phyloP scores from a whole-genome alignment of 2,888 invertebrate species.

The Geophilus truncorum region DNA sequence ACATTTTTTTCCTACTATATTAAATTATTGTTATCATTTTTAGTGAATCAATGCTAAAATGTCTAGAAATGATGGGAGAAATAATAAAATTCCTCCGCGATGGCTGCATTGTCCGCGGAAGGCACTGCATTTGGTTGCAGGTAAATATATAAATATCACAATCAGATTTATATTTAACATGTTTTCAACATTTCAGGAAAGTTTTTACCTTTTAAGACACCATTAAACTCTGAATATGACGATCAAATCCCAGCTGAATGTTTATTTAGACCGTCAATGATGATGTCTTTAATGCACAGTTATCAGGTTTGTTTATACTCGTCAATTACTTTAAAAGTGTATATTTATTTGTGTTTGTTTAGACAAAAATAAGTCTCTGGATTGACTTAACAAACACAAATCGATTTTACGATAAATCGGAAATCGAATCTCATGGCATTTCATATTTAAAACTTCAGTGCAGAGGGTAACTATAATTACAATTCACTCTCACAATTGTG shows the following conservation, averaged over 20 bases:
- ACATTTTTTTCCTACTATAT: not conserved
- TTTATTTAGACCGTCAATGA: conserved; percentile 81
- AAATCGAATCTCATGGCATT: conserved; percentile 69
- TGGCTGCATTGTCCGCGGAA: conserved; percentile 87
- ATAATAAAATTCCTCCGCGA: conserved; percentile 61
- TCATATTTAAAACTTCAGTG: conserved; percentile 85
- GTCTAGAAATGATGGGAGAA: not conserved
- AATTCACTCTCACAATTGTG: too few species aligned
- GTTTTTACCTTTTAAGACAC: conserved; percentile 93
- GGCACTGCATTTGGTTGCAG: conserved; percentile 60
- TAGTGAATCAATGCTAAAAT: conserved; percentile 46
- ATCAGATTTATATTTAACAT: not conserved
- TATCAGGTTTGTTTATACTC: conserved; percentile 59
- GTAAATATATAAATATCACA: conserved; percentile 32
- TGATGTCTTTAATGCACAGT: conserved; percentile 71
- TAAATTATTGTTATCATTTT: too few species aligned
- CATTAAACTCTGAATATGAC: conserved; percentile 75
- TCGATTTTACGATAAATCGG: conserved; percentile 81
- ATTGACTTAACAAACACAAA: conserved; percentile 93
- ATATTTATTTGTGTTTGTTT: not conserved
- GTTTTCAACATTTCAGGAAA: conserved; percentile 55
- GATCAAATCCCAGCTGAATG: conserved; percentile 74
- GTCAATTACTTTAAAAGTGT: not conserved
- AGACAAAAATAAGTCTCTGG: conserved; percentile 89
- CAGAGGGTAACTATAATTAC: conserved; percentile 56